These are phyloP conservation scores for Spea hammondii DNA, from an alignment of 2,797 vertebrate genomes.

Conservation along the genomic window DNA sequence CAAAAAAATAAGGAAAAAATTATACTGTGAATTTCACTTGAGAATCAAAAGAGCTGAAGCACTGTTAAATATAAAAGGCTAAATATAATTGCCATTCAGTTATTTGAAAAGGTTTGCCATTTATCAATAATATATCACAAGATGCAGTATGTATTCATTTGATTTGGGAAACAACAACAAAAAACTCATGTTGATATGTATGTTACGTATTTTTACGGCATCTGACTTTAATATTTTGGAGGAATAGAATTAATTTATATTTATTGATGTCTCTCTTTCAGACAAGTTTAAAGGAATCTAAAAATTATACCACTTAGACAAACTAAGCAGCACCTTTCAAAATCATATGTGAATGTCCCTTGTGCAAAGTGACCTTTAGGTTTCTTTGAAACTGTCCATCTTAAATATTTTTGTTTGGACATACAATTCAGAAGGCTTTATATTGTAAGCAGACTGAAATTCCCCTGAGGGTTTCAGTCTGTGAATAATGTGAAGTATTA, in stretches of 20 bases:
- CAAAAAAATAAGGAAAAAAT: too few relatives aligned
- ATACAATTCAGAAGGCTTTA: conserved; percentile 44
- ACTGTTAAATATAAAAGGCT: too few relatives aligned
- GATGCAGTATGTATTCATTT: background rate
- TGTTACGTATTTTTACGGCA: conserved; percentile 16
- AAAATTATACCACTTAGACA: conserved; percentile 19
- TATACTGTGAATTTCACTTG: too few relatives aligned
- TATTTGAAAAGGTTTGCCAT: background rate
- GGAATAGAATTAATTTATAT: conserved; percentile 5
- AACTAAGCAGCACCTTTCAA: conserved; percentile 37
- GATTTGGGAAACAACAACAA: background rate
- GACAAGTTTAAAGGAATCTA: conserved; percentile 28
- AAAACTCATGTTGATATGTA: background rate
- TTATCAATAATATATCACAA: background rate
- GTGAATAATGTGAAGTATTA: conserved; percentile 45
- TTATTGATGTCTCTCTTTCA: conserved; percentile 26
- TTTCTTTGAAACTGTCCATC: conserved; percentile 53
- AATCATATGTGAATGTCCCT: conserved; percentile 35
- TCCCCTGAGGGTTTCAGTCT: conserved; percentile 34
- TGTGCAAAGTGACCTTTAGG: conserved; percentile 51
- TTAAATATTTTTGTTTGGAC: conserved; percentile 52
- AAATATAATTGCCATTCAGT: background rate
- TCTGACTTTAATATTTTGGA: background rate
- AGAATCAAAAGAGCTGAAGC: too few relatives aligned
- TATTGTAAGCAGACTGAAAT: conserved; percentile 43